Evolutionary conservation across 2,113 vertebrate genomes (phyloP), one percentile per base, ranked within the genome.

Genomic region (Paedocypris sp.): DNA sequence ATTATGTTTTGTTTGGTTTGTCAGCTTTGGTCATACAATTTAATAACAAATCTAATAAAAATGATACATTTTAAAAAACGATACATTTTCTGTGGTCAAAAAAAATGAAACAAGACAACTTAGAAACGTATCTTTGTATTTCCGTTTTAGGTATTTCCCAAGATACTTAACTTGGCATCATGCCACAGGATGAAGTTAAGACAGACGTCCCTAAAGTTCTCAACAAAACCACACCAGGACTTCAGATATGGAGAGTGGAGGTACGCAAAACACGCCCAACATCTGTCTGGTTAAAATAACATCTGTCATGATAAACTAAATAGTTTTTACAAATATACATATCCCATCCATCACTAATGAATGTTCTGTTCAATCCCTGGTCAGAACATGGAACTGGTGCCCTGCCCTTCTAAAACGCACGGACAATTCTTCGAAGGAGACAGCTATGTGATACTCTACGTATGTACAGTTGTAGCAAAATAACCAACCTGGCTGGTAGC

Each of bases 211-310:
- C 75, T 73, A 76, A 64, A 67, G 84, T 81, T 1, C 82, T 92
- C 71, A 85, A 91, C 74, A 82, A 82, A 85, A 91, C 84, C 56
- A 89, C 81, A 0, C 84, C 89, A 0, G 90, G 90, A 13, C 25
- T 92, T 57, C 88, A 90, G 73, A 89, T 91, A 87, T 92, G 90
- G 90, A 77, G 90, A 73, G 88, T 93, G 0, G 90, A 93, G 89
- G 90, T 91, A 48, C 72, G 81, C 42, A 16, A 38, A 13, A 9
- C 9, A 8, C 8, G 16, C 11, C 26, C 10, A 8, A n/a, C 1
- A 52, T 28, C 16, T 36, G 2, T n/a, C n/a, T n/a, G n/a, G n/a
- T n/a, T n/a, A n/a, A n/a, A n/a, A n/a, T n/a, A n/a, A n/a, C n/a
- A n/a, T n/a, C n/a, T n/a, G n/a, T n/a, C n/a, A n/a, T n/a, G n/a